A percentile compares a stretch with the other conserved stretches of the same genome.
Conservation (phyloP, 2,888 invertebrate genomes). For the Piscicola geometra region DNA sequence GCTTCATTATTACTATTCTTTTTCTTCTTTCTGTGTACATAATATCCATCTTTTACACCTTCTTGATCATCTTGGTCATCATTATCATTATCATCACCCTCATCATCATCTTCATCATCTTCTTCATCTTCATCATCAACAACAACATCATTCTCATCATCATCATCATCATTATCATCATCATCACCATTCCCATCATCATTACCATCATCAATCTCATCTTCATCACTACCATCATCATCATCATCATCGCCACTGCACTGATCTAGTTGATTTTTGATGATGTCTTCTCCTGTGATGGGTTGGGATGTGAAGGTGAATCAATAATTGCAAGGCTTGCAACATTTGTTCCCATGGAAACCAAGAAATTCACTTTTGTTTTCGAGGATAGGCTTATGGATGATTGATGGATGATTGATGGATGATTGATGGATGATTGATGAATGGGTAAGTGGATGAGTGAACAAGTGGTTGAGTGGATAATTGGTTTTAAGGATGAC, state of each 20-base stretch:
- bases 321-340: background rate
- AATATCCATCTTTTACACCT: constrained; percentile 13
- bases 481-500: too few species aligned
- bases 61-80: constrained; percentile 20
- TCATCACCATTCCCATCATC: constrained; percentile 32
- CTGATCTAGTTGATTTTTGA: constrained; percentile 3
- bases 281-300: background rate
- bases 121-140: constrained; percentile 28
- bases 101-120: constrained; percentile 30
- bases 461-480: too few species aligned
- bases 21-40: too few species aligned
- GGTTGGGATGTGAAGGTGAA: background rate
- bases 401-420: too few species aligned
- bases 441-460: too few species aligned
- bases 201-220: constrained; percentile 32
- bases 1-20: too few species aligned
- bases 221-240: constrained; percentile 28
- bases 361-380: too few species aligned
- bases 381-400: too few species aligned
- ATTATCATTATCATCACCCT: constrained; percentile 27
- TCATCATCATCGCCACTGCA: background rate
- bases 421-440: too few species aligned
- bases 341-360: background rate
- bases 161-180: constrained; percentile 33
- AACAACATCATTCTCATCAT: constrained; percentile 32